These are phyloP conservation scores for Callimorpha dominula DNA, from an alignment of 2,888 invertebrate species.

Conservation along the genomic window DNA sequence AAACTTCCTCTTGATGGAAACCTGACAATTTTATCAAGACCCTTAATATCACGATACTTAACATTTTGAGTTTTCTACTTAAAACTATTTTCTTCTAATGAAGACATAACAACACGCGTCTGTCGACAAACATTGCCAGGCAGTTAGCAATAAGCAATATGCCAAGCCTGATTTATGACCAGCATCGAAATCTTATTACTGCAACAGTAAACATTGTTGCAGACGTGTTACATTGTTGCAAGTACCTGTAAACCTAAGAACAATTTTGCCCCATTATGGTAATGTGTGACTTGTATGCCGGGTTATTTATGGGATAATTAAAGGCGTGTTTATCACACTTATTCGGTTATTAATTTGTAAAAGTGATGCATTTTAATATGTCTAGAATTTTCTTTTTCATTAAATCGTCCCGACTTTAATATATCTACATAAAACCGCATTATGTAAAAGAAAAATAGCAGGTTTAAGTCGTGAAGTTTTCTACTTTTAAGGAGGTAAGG, in stretches of 20 bases:
- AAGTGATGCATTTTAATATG: neutral
- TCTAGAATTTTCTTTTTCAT: neutral
- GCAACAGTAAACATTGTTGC: neutral
- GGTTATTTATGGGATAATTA: constrained; percentile 46
- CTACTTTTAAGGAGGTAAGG: no score
- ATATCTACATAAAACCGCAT: neutral
- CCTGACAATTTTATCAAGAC: no score
- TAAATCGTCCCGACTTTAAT: neutral
- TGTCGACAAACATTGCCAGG: neutral
- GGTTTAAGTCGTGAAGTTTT: neutral
- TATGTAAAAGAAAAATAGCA: neutral
- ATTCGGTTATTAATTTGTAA: neutral
- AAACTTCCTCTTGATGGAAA: no score
- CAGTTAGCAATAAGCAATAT: neutral
- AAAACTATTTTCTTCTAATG: neutral
- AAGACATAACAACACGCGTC: neutral
- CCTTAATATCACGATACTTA: no score
- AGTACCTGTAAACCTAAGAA: constrained; percentile 1
- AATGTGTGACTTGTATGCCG: constrained; percentile 25
- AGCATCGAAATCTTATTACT: constrained; percentile 5
- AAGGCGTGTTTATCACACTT: constrained; percentile 23
- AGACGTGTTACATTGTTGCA: constrained; percentile 12
- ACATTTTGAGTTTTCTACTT: neutral
- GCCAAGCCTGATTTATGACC: neutral
- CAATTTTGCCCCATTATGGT: constrained; percentile 30